Percentiles rank a stretch among this genome's conserved stretches.
Evolutionary conservation across 2,113 vertebrate genomes (phyloP).

Genomic region (Cyprinus carpio): DNA sequence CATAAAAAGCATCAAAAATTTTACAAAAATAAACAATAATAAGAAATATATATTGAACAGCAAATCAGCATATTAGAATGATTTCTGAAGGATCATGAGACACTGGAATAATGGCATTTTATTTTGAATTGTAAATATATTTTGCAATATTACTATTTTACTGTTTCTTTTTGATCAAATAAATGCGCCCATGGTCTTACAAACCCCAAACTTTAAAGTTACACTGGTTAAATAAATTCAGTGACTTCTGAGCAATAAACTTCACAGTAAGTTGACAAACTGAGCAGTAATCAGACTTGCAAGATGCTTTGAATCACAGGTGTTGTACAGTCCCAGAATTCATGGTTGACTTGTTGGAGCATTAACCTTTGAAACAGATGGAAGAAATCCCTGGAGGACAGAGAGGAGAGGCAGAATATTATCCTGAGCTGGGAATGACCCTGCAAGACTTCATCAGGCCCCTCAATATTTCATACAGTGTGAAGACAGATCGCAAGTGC

Average conservation of each 20-base stretch:
- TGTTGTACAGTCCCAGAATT: conserved; percentile 19
- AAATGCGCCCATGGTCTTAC: too few species aligned
- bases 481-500: not conserved
- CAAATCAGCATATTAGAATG: not conserved
- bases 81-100: not conserved
- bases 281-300: not conserved
- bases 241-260: not conserved
- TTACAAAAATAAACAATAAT: too few species aligned
- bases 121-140: too few species aligned
- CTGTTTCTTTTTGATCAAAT: too few species aligned
- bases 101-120: not conserved
- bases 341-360: not conserved
- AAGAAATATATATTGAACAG: not conserved
- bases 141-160: too few species aligned
- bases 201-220: too few species aligned
- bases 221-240: not conserved
- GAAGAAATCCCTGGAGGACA: conserved; percentile 14
- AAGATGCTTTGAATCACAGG: conserved; percentile 26
- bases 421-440: not conserved
- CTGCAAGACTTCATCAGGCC: conserved; percentile 4
- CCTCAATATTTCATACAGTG: conserved; percentile 27
- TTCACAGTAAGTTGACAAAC: not conserved
- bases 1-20: too few species aligned
- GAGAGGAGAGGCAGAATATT: conserved; percentile 10
- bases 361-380: conserved; percentile 38